Percentiles rank a stretch among this genome's conserved stretches.
phyloP scores from a whole-genome alignment of 92 coral and sea anemone species.

The Zoanthus sansibaricus region DNA sequence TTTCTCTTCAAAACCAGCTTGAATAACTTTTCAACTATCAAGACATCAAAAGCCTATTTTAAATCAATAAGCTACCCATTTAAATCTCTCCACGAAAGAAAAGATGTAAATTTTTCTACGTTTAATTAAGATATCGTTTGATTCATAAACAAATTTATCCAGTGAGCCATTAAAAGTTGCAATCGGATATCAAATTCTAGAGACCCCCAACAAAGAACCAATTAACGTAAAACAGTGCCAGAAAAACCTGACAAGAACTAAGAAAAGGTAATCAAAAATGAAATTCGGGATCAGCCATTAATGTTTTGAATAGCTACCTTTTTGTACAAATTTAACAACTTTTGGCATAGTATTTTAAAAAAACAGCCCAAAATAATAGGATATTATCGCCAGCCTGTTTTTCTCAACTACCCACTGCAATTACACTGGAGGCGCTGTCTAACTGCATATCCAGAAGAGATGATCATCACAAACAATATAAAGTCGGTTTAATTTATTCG shows the following conservation, averaged over 20 bases:
- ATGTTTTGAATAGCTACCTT: too few relatives aligned
- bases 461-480: background rate
- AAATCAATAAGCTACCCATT: background rate
- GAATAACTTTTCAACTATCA: background rate
- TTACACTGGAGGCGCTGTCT: background rate
- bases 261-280: too few relatives aligned
- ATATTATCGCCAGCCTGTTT: background rate
- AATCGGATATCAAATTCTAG: too few relatives aligned
- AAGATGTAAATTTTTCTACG: background rate
- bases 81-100: background rate
- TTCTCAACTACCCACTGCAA: background rate
- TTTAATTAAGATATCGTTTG: background rate
- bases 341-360: background rate
- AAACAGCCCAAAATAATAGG: background rate
- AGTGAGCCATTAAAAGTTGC: too few relatives aligned
- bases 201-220: too few relatives aligned
- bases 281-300: too few relatives aligned
- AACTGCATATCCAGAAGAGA: background rate
- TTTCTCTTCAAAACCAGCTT: background rate
- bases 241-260: too few relatives aligned
- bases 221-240: too few relatives aligned
- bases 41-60: background rate
- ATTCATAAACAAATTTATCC: too few relatives aligned
- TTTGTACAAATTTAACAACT: background rate
- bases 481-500: constrained; percentile 34